Percentiles rank a stretch among this genome's conserved stretches.
Evolutionary conservation across 2,888 invertebrate species (phyloP).

Genomic region (Diadegma fenestrale): DNA sequence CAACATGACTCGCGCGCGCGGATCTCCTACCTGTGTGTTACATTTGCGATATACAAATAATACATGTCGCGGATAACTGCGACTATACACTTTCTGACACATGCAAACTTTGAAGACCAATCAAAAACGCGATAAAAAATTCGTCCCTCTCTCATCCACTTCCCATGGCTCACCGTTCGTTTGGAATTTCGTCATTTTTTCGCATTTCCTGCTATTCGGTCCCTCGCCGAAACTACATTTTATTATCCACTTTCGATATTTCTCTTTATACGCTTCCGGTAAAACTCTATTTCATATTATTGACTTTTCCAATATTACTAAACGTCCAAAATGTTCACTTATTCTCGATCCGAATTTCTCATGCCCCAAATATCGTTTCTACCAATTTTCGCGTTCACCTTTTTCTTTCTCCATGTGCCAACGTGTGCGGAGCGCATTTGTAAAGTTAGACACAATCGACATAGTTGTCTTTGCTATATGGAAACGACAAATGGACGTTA

Average conservation of each 20-base stretch:
- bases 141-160: background rate
- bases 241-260: background rate
- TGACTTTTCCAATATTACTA: background rate
- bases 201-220: background rate
- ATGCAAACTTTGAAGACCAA: background rate
- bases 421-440: background rate
- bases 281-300: background rate
- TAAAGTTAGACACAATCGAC: background rate
- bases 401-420: background rate
- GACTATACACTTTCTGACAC: background rate
- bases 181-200: background rate
- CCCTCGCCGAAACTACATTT: background rate
- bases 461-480: background rate
- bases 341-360: background rate
- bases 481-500: background rate
- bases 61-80: conserved; percentile 4
- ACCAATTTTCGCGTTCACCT: background rate
- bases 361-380: background rate
- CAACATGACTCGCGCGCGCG: conserved; percentile 7
- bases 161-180: background rate
- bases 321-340: background rate
- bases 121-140: conserved; percentile 4
- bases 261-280: background rate
- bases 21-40: conserved; percentile 2
- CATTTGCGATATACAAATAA: conserved; percentile 22